Evolutionary conservation across 2,888 invertebrate genomes (phyloP), one percentile per base, ranked within the genome.

Genomic region (Hololepta plana): DNA sequence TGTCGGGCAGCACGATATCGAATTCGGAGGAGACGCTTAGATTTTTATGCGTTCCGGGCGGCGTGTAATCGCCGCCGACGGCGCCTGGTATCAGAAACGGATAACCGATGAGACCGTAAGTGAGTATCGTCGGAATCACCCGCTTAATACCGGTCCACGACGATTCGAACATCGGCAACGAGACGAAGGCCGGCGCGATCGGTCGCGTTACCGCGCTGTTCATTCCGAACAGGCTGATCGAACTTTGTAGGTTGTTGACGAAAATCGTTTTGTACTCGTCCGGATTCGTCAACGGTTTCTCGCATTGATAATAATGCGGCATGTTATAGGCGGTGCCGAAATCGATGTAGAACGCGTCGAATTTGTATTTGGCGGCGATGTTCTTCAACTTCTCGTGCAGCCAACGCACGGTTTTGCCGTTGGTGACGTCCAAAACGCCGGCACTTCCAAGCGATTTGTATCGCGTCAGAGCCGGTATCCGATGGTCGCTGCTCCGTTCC

Each of bases 81-180:
- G 90, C 80, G 1, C 93, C 91, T 0, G 91, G 87, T 60, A 93
- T 72, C 21, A 91, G 67, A 42, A 91, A 91, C 0, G 90, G 90
- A 53, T 81, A 93, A 0, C 95, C 95, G 25, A 85, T 72, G 12
- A 91, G 67, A 0, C 91, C 90, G 38, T 91, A 79, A 1, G 77
- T 80, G 12, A 90, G 53, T 30, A 87, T 75, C 0, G 87, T 81
- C 0, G 91, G 87, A 39, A 95, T 77, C 0, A 93, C 72, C 5
- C 72, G n/a, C n/a, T n/a, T n/a, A n/a, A n/a, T n/a, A 12, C 53
- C 85, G 26, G 72, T 72, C 95, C 95, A 95, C 0, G 77, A 72
- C 0, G 90, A 84, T 32, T 82, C 73, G 27, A 82, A 76, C 1
- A 82, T 77, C 2, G 88, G 80, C 15, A 91, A 55, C 1, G 84